Percentiles rank a stretch among this genome's conserved stretches.
phyloP scores from a whole-genome alignment of 1,140 invertebrate genomes.

The Papilio dardanus region DNA sequence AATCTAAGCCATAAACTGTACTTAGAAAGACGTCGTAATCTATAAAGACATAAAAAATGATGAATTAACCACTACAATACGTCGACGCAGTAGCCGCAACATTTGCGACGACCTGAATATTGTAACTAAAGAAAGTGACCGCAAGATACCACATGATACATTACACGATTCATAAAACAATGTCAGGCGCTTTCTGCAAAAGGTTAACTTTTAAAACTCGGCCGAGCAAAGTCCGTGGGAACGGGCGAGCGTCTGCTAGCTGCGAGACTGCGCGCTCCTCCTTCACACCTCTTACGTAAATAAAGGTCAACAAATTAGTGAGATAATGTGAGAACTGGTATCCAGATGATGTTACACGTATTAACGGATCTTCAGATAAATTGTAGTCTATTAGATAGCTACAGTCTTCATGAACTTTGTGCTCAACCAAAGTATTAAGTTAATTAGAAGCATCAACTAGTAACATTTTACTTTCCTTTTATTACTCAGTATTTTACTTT shows the following conservation, averaged over 20 bases:
- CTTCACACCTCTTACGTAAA: slow-evolving; percentile 69
- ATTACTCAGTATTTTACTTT: too few species aligned
- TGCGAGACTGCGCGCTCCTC: slow-evolving; percentile 53
- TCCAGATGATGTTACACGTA: slow-evolving; percentile 29
- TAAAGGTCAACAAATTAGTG: slow-evolving; percentile 50
- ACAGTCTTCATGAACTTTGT: not conserved
- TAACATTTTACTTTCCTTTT: too few species aligned
- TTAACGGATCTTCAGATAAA: not conserved
- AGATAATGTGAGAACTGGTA: slow-evolving; percentile 14
- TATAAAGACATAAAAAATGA: not conserved
- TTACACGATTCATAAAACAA: slow-evolving; percentile 54
- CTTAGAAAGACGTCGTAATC: not conserved
- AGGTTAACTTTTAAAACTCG: slow-evolving; percentile 54
- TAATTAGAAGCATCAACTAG: too few species aligned
- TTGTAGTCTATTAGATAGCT: not conserved
- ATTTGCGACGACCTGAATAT: slow-evolving; percentile 9
- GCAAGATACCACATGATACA: slow-evolving; percentile 45
- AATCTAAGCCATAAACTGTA: not conserved
- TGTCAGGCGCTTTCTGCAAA: slow-evolving; percentile 64
- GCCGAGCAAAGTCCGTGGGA: slow-evolving; percentile 64
- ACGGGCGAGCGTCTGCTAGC: slow-evolving; percentile 49
- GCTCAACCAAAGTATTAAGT: not conserved
- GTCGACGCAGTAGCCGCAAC: not conserved
- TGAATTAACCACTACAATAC: not conserved
- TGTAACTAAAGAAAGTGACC: slow-evolving; percentile 50